Evolutionary conservation across 35 echinoderm and acorn worm species (phyloP), one percentile per base, ranked within the genome.

Genomic region (Ptychodera flava): DNA sequence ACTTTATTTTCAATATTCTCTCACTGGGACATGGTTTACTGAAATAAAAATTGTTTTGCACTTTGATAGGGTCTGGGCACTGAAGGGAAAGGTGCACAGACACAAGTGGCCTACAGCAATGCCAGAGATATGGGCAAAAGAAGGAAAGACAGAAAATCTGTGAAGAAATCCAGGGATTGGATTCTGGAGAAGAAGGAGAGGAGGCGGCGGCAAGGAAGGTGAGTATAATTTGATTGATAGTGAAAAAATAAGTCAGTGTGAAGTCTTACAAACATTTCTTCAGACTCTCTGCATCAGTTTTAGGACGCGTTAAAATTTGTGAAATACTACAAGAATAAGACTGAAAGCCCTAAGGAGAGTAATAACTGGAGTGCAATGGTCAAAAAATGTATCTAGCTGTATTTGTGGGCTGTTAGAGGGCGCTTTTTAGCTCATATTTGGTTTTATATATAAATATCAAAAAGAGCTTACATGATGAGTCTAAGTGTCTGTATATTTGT

Each of bases 161-260:
- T 87, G 33, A 97, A 97, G 90, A 94, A 94, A 84, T 94, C 92
- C 36, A 90, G 82, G 81, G 95, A 97, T 30, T 97, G 95, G 95
- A 97, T 97, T 33, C 88, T 87, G 82, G 95, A 97, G 76, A 97
- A 97, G 87, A 97, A 97, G 83, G 95, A 97, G 36, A 90, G 95
- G 87, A 91, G 95, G 82, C 88, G 92, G 86, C 34, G 92, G 53
- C 95, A 97, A 88, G 95, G 95, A 81, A 97, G 92, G 79, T 91
- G 87, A 90, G 93, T 83, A 2, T 1, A 32, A 32, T 32, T 31
- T 34, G 15, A 33, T 80, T 80, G n/a, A 77, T 15, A 77, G n/a
- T 15, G 1, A 29, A 29, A 29, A 29, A 32, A 2, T 80, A 14
- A 14, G 28, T 12, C 28, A 80, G 28, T 80, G 12, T 80, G 12